Base-by-base conservation (phyloP, 2,113 vertebrate genomes). In the Chloroceryle aenea region DNA sequence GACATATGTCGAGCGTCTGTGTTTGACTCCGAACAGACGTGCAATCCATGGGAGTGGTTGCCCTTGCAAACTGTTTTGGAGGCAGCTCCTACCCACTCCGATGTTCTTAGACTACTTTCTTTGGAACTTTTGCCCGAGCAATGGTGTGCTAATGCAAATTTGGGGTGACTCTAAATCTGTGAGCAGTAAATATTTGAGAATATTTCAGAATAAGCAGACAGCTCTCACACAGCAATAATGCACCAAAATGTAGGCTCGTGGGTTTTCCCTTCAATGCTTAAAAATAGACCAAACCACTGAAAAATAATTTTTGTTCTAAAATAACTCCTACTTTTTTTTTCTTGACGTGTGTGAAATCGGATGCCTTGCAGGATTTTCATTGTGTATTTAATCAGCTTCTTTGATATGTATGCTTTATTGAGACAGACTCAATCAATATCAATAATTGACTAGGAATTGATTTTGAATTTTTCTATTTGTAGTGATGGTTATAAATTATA, bases 221-320 rank as follows among this genome's bases (percentile, higher is more conserved):
- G 71, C 42, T 85, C 38, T 93, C 74, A 62, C 21, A 42, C 58
- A 80, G 43, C 38, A 74, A 21, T 84, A 81, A 74, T 47, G 38
- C 4, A 25, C 36, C 20, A 55, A 66, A 95, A 66, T 40, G 26
- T n/a, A 89, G 55, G 32, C 48, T 89, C 87, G 81, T 94, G 73
- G 92, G 61, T 90, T 97, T 96, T 82, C 27, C 55, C 7, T 88
- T 92, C 77, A 90, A 10, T 73, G 80, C 59, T 89, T 96, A 48
- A 74, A 96, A 69, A 9, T 32, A 87, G 63, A 93, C 36, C 59
- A 86, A 87, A 79, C 87, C 26, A 61, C 27, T 6, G 50, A 86
- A 45, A 95, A 73, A 94, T 94, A 59, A 68, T 80, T 85, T 94
- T 76, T 96, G 27, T 36, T 96, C 76, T 47, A 86, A 94, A 92